Conservation (phyloP, 2,888 invertebrate genomes). For the Belgica antarctica region DNA sequence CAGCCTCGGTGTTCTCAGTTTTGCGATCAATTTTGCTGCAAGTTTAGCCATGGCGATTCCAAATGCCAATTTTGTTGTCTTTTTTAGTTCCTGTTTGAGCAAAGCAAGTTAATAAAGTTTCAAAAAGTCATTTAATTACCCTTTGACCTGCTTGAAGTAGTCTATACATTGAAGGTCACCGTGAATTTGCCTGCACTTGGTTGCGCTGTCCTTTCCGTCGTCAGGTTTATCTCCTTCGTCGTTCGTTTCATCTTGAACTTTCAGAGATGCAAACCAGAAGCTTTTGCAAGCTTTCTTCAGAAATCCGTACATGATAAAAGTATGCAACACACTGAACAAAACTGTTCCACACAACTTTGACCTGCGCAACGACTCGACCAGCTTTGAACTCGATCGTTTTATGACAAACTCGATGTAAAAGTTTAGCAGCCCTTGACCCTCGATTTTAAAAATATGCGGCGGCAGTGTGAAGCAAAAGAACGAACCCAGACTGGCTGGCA, state of each 20-base stretch:
- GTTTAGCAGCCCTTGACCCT: conserved; percentile 17
- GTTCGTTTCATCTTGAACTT: not conserved
- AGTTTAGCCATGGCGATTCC: not conserved
- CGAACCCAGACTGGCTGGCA: not conserved
- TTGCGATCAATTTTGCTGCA: too few species aligned
- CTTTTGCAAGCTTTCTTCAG: not conserved
- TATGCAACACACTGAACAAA: not conserved
- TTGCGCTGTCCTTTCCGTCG: not conserved
- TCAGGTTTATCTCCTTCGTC: not conserved
- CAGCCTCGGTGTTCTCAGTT: not conserved
- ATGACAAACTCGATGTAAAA: conserved; percentile 32
- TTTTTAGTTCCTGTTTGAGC: conserved; percentile 17
- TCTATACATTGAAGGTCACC: not conserved
- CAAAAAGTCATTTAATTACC: not conserved
- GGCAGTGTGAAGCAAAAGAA: not conserved
- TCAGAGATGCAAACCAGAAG: conserved; percentile 32
- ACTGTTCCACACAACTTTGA: not conserved
- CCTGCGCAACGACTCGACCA: not conserved
- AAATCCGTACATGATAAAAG: conserved; percentile 22
- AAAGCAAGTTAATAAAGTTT: not conserved
- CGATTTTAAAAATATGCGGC: not conserved
- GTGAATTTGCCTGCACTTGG: conserved; percentile 20
- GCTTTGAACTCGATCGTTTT: not conserved
- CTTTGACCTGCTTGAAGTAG: conserved; percentile 14
- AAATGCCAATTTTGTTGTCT: conserved; percentile 23